phyloP scores from a whole-genome alignment of 2,113 vertebrate species.

The Hirundichthys speculiger region DNA sequence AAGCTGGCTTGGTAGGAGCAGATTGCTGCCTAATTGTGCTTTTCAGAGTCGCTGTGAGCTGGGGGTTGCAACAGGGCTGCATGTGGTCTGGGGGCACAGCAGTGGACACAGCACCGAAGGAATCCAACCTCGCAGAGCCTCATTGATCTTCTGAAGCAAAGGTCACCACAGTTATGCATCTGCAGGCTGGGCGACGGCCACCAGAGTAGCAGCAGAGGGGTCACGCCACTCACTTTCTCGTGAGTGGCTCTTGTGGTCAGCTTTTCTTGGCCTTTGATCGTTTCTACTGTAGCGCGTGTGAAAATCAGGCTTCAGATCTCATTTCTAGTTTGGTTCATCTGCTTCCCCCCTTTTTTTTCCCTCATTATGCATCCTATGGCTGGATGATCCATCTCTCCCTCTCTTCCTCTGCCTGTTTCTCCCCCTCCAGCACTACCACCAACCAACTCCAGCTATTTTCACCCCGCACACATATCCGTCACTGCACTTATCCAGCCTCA shows the following conservation, averaged over 20 bases:
- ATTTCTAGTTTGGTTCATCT: slow-evolving; percentile 43
- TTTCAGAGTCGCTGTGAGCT: slow-evolving; percentile 82
- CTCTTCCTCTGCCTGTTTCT: slow-evolving; percentile 33
- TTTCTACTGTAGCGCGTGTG: slow-evolving; percentile 31
- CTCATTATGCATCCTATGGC: slow-evolving; percentile 50
- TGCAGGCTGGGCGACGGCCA: slow-evolving; percentile 52
- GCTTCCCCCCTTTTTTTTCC: slow-evolving; percentile 37
- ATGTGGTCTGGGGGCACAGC: slow-evolving; percentile 58
- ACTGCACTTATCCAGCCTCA: slow-evolving; percentile 84
- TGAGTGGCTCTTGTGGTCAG: slow-evolving; percentile 17
- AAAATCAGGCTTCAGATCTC: slow-evolving; percentile 42
- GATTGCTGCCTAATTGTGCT: slow-evolving; percentile 94
- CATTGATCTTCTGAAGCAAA: slow-evolving; percentile 64
- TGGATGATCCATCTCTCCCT: slow-evolving; percentile 60
- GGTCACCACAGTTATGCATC: slow-evolving; percentile 63
- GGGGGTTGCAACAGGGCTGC: slow-evolving; percentile 52
- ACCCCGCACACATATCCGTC: slow-evolving; percentile 81
- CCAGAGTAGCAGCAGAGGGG: slow-evolving; percentile 38
- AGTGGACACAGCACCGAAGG: slow-evolving; percentile 42
- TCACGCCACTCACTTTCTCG: neutral
- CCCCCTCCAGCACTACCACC: slow-evolving; percentile 66
- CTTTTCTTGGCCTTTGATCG: slow-evolving; percentile 32
- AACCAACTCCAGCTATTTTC: slow-evolving; percentile 79
- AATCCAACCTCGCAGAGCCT: slow-evolving; percentile 63
- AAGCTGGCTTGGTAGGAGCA: slow-evolving; percentile 89